These are phyloP conservation scores for Brachypteracias leptosomus DNA, from an alignment of 2,113 vertebrate species.

Conservation along the genomic window DNA sequence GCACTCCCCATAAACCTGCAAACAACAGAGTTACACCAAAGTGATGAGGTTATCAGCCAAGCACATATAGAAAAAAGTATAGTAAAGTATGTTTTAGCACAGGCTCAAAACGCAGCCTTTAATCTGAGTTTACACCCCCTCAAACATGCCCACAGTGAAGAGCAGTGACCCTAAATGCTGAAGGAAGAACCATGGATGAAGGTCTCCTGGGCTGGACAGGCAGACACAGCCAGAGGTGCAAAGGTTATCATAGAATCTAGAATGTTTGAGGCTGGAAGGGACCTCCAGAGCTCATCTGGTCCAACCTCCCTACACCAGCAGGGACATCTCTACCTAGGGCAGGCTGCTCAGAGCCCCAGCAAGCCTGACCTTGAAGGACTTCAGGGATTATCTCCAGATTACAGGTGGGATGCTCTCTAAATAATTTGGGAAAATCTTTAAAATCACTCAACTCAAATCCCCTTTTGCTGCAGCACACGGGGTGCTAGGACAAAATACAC, in stretches of 20 bases:
- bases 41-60: not conserved
- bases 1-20: not conserved
- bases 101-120: rapidly evolving
- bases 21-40: too few species aligned
- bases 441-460: too few species aligned
- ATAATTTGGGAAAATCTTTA: not conserved
- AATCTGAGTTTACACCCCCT: not conserved
- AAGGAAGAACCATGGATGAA: not conserved
- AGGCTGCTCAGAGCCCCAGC: too few species aligned
- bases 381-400: not conserved
- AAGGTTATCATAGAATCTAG: too few species aligned
- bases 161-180: not conserved
- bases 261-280: too few species aligned
- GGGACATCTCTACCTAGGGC: too few species aligned
- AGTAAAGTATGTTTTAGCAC: not conserved
- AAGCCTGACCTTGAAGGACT: too few species aligned
- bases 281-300: too few species aligned
- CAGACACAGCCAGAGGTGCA: not conserved
- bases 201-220: rapidly evolving
- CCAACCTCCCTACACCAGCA: too few species aligned
- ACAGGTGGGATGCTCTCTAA: not conserved
- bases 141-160: rapidly evolving
- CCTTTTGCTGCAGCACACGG: not conserved
- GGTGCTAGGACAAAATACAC: not conserved
- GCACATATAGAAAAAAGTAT: not conserved